A percentile compares a stretch with the other conserved stretches of the same genome.
Conservation (phyloP, 2,113 vertebrate species). For the Chauna torquata region DNA sequence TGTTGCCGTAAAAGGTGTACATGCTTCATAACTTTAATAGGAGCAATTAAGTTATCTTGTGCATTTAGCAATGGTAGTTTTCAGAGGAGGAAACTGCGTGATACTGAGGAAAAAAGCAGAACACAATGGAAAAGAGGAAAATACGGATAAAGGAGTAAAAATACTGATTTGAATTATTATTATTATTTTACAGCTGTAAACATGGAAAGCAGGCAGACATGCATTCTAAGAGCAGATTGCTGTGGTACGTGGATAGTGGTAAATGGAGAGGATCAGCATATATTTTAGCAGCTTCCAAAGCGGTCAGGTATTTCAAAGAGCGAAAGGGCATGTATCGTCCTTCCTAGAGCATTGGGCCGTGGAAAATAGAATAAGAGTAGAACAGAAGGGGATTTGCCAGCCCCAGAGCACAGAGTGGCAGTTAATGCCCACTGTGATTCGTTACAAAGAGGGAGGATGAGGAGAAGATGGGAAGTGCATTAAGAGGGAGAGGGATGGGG, state of each 20-base stretch:
- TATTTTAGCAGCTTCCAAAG: neutral
- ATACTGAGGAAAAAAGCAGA: neutral
- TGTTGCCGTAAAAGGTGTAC: neutral
- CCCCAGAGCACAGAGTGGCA: neutral
- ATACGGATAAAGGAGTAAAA: neutral
- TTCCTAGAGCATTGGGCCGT: neutral
- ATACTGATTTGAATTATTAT: neutral
- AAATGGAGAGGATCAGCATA: neutral
- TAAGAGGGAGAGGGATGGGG: neutral
- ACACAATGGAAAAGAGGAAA: neutral
- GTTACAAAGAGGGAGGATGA: neutral
- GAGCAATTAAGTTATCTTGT: neutral
- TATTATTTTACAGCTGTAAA: neutral
- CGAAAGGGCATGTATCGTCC: neutral
- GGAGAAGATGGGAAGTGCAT: neutral
- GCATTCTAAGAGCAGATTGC: neutral
- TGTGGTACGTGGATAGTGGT: neutral
- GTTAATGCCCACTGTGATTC: rapidly evolving
- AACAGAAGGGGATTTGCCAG: neutral
- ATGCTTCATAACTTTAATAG: neutral
- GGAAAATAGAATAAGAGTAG: neutral
- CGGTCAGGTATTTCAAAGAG: neutral
- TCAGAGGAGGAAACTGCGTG: neutral
- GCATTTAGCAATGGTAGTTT: neutral
- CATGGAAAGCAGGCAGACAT: neutral